Percentiles rank a stretch among this genome's conserved stretches.
phyloP scores from a whole-genome alignment of 2,797 vertebrate genomes.

The Euthynnus affinis region DNA sequence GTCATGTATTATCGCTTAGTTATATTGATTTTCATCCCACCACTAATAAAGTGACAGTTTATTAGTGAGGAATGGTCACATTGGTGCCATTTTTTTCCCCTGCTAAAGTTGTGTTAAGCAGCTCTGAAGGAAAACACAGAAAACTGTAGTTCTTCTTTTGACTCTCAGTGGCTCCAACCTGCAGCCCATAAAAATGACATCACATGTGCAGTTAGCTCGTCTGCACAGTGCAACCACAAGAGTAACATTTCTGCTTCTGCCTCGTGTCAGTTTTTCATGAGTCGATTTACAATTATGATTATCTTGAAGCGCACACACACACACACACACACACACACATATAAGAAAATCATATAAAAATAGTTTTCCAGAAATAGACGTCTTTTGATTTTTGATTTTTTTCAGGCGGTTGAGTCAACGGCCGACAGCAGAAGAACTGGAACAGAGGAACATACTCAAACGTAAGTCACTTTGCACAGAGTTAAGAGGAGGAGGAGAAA shows the following conservation, averaged over 20 bases:
- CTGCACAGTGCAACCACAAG: not conserved
- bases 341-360: constrained; percentile 1
- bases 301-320: not conserved
- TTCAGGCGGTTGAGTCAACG: constrained; percentile 97
- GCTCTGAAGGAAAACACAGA: too few species aligned
- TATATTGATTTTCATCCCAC: too few species aligned
- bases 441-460: constrained; percentile 98
- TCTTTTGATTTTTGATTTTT: constrained; percentile 60
- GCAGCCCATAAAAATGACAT: constrained; percentile 3
- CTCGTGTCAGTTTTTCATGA: too few species aligned
- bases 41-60: too few species aligned
- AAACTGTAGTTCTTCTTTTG: too few species aligned
- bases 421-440: constrained; percentile 96
- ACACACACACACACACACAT: not conserved
- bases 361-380: constrained; percentile 40
- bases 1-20: not conserved
- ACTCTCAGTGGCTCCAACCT: not conserved
- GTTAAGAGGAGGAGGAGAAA: not conserved
- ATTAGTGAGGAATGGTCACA: not conserved
- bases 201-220: too few species aligned
- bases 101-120: too few species aligned
- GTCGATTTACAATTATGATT: too few species aligned
- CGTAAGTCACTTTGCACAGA: constrained; percentile 86
- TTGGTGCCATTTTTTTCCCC: not conserved
- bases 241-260: constrained; percentile 6